Base-by-base conservation (phyloP, 2,113 vertebrate genomes). In the Turnix velox region DNA sequence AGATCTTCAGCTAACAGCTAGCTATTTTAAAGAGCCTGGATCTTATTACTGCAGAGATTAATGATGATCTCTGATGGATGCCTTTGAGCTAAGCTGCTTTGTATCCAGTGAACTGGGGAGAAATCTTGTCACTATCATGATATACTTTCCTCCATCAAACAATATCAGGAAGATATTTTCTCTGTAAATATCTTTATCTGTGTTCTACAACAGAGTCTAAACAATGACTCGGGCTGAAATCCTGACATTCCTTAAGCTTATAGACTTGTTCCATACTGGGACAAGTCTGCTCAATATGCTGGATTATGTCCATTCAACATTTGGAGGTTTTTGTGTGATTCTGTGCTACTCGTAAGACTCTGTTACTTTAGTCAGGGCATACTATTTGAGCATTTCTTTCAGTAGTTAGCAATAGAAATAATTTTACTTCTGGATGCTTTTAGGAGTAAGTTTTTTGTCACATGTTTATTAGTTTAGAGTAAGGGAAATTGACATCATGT, bases 161-260 rank as follows among this genome's bases (percentile, higher is more conserved):
- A 87, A 82, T 95, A 96, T 82, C 94, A 76, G 90, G 69, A 84
- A 95, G 94, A 95, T 95, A 94, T 94, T 95, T 96, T 94, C 87
- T 96, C 74, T 96, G 94, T 95, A 95, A 95, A 95, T 96, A 92
- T 12, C 77, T 94, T 96, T 95, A 96, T 96, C 94, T 95, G 58
- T 87, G 39, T 91, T 82, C 82, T 82, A 40, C 66, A 76, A 73
- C 81, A 89, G 69, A 92, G 52, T 82, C 74, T 95, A 95, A 96
- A 92, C 94, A 96, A 69, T 79, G 25, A 82, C 66, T 65, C 66
- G 91, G 94, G 74, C 74, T 87, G 87, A 79, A 87, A 72, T 93
- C 78, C 58, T 87, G 65, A 45, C 93, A 95, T 96, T 96, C 90
- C 89, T 91, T 79, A 82, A 76, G 51, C 25, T 91, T 95, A 73